Evolutionary conservation across 2,888 invertebrate genomes (phyloP).

Genomic region (Aethes cnicana): DNA sequence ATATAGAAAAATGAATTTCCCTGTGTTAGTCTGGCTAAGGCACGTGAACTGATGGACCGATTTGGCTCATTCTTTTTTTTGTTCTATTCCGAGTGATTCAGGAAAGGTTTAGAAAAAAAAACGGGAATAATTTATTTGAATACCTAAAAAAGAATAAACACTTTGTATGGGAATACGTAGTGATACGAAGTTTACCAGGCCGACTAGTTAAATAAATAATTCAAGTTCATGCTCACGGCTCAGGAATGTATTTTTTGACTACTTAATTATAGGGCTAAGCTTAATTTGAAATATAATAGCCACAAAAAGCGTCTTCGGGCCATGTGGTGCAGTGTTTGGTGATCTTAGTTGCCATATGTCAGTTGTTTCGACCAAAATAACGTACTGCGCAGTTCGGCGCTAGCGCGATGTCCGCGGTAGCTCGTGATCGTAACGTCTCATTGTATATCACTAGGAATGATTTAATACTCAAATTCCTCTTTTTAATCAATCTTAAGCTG

Average conservation of each 20-base stretch:
- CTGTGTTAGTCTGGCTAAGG: too few relatives aligned
- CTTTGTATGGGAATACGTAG: too few relatives aligned
- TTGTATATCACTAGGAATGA: background rate
- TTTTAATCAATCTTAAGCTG: background rate
- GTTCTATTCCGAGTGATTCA: too few relatives aligned
- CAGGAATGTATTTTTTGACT: background rate
- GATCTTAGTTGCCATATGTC: constrained; percentile 60
- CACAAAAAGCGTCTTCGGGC: constrained; percentile 39
- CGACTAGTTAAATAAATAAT: too few relatives aligned
- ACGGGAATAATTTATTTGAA: too few relatives aligned
- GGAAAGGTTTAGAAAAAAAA: too few relatives aligned
- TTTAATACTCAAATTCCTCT: background rate
- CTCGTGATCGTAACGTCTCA: constrained; percentile 4
- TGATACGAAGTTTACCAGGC: too few relatives aligned
- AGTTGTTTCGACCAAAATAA: constrained; percentile 62
- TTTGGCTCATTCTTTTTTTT: too few relatives aligned
- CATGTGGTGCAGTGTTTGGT: constrained; percentile 45
- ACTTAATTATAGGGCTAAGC: constrained; percentile 10
- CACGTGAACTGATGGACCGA: too few relatives aligned
- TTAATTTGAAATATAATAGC: constrained; percentile 29
- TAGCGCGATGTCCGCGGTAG: constrained; percentile 21
- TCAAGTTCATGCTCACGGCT: constrained; percentile 9
- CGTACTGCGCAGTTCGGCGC: constrained; percentile 60
- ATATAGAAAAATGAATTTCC: too few relatives aligned
- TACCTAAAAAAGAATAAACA: too few relatives aligned